Evolutionary conservation across 2,797 vertebrate species (phyloP), one percentile per base, ranked within the genome.

Genomic region (Hafferia zeledoni): DNA sequence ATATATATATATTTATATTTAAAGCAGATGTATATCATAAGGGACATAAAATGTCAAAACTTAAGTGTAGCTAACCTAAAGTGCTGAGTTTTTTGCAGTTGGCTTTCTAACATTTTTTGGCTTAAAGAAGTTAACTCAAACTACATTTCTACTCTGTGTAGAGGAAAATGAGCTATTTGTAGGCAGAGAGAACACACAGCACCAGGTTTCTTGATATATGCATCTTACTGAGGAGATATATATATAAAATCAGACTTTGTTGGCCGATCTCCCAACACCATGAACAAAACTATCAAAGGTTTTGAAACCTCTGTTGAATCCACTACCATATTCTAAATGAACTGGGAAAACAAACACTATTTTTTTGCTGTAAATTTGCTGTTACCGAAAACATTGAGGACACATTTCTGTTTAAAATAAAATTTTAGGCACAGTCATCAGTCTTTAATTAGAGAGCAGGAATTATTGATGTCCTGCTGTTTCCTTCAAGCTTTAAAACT

Each of bases 391-490:
- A 89, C 37, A 78, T 96, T 91, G 96, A 85, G 63, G 87, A 94
- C 28, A 94, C 9, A 52, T 33, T 96, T 87, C 86, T 59, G 71
- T 81, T 93, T 80, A 91, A 96, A 91, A 87, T 83, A 95, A 96
- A 95, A 96, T 83, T 95, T 95, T 95, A 94, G 90, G 67, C 84
- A 95, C 25, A 91, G 71, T 87, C 89, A 96, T 67, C 83, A 83
- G 89, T 68, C 56, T 90, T 97, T 97, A 97, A 97, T 97, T 95
- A 97, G 92, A 95, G 70, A 95, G 27, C 52, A 96, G 91, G 92
- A 95, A 96, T 97, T 97, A 97, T 90, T 97, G 90, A 97, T 7
- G 12, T 53, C 33, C 83, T 81, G 53, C 81, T 88, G 46, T 64
- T 94, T 57, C 92, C 65, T 88, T 81, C 74, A 68, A 93, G 47